Conservation (phyloP, 1,140 invertebrate genomes). For the Temnothorax nylanderi region DNA sequence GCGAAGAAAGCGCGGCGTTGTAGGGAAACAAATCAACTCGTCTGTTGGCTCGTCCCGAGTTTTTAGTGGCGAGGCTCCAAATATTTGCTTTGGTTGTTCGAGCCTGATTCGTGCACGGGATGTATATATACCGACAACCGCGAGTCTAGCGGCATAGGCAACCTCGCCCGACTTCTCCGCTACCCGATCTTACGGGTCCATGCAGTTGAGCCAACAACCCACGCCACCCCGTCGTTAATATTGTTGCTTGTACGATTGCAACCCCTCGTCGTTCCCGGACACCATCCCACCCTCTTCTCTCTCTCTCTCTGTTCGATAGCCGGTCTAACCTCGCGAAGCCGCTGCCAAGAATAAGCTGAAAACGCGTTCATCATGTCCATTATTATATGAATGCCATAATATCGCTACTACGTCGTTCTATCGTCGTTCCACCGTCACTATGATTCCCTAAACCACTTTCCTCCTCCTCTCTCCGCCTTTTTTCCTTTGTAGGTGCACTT, state of each 20-base stretch:
- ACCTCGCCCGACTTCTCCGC: slow-evolving; percentile 53
- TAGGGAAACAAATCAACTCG: slow-evolving; percentile 85
- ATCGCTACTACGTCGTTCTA: slow-evolving; percentile 72
- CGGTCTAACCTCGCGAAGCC: slow-evolving; percentile 39
- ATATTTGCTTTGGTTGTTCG: slow-evolving; percentile 83
- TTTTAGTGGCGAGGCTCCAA: slow-evolving; percentile 85
- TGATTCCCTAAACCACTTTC: slow-evolving; percentile 60
- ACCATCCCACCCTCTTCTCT: slow-evolving; percentile 21
- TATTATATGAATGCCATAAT: slow-evolving; percentile 82
- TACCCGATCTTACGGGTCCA: slow-evolving; percentile 48
- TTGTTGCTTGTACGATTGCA: slow-evolving; percentile 67
- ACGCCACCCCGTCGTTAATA: slow-evolving; percentile 62
- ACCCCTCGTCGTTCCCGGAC: slow-evolving; percentile 36
- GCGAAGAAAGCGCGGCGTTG: slow-evolving; percentile 75
- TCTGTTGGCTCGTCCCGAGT: slow-evolving; percentile 84
- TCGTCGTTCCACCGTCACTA: slow-evolving; percentile 58
- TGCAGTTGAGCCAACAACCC: slow-evolving; percentile 73
- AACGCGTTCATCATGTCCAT: slow-evolving; percentile 81
- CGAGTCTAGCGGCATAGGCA: slow-evolving; percentile 46
- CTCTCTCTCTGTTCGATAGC: slow-evolving; percentile 63
- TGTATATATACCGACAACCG: slow-evolving; percentile 75
- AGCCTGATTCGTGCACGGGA: slow-evolving; percentile 68
- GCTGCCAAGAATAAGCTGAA: slow-evolving; percentile 82
- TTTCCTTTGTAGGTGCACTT: not conserved
- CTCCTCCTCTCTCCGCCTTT: slow-evolving; percentile 5